Base-by-base conservation (phyloP, 92 coral and sea anemone species). In the Parazoanthus atlanticus region DNA sequence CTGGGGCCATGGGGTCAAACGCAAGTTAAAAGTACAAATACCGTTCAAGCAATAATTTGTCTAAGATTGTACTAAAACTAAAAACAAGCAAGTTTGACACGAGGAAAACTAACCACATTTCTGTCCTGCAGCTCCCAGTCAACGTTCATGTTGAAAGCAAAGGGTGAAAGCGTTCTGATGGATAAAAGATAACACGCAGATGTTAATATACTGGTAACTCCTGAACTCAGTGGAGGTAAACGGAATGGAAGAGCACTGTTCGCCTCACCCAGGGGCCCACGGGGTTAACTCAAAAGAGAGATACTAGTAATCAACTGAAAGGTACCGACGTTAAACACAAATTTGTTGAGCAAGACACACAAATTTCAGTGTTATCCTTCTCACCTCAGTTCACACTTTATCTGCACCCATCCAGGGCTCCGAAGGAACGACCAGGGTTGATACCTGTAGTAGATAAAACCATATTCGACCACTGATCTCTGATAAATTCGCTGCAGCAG, bases 321-420 rank as follows among this genome's bases (percentile, higher is more conserved):
- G 19, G 58, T 52, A 13, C 21, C 12, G 58, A 52, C 58, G 58
- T 52, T 52, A 52, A 6, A 46, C 49, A 0, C 49, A 46, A 8
- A 46, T 46, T 8, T 46, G 25, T 34, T 9, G 54, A n/a, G 61
- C 49, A 19, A 75, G 29, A 26, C 17, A 15, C 86, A 79, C 54
- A 8, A 52, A 73, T 25, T 0, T 41, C 77, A 70, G 49, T 9
- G 31, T 3, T 64, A 15, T 43, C 58, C 30, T 9, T 28, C 71
- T 49, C 85, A 96, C 99, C 99, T 95, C 26, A 97, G 94, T 91
- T 97, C 99, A 80, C 99, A 97, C 91, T 97, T 97, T 86, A 97
- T 97, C 89, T 97, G 99, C 19, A 97, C 98, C 99, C 99, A 97
- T 52, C 99, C 99, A 34, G 99, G 99, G 78, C 99, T 97, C 28